Evolutionary conservation across 2,888 invertebrate genomes (phyloP), one percentile per base, ranked within the genome.

Genomic region (Chrysolina oricalcia): DNA sequence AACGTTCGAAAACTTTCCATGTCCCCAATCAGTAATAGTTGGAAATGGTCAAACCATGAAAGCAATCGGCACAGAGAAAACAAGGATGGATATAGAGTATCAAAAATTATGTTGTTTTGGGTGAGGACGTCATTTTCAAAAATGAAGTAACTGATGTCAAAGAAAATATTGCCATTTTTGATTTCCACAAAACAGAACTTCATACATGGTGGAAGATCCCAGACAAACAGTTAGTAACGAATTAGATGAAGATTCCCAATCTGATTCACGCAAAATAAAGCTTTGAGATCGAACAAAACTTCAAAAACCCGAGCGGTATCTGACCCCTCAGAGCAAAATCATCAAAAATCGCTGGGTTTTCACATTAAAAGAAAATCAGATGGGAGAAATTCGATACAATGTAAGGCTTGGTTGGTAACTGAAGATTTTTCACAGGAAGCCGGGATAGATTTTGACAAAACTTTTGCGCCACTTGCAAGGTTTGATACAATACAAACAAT

Each of bases 391-490:
- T n/a, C 67, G 72, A 13, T 79, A 74, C 46, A 79, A n/a, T n/a
- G n/a, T n/a, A n/a, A 79, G 63, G 78, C 78, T 19, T n/a, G 80
- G 63, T 41, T 78, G 10, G 76, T 76, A 11, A 72, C 75, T 17
- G 67, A 72, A 63, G 73, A 78, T 46, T 79, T 78, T 71, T 71
- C 73, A 62, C 74, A 78, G 62, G 72, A 62, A 68, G 43, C 27
- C 46, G 56, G 23, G 10, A 17, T 15, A 43, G 63, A 62, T 27
- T 21, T 66, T 70, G 62, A 62, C 5, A 27, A 76, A 35, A 70
- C 70, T 59, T 70, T 73, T 67, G 70, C 76, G 19, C 70, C 67
- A 40, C 67, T 76, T 23, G 70, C 70, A 50, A 70, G 62, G 40
- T 56, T 73, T 17, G 75, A 75, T 46, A n/a, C n/a, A n/a, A n/a